Conservation (phyloP, 2,113 vertebrate genomes). For the Cyanistes caeruleus region DNA sequence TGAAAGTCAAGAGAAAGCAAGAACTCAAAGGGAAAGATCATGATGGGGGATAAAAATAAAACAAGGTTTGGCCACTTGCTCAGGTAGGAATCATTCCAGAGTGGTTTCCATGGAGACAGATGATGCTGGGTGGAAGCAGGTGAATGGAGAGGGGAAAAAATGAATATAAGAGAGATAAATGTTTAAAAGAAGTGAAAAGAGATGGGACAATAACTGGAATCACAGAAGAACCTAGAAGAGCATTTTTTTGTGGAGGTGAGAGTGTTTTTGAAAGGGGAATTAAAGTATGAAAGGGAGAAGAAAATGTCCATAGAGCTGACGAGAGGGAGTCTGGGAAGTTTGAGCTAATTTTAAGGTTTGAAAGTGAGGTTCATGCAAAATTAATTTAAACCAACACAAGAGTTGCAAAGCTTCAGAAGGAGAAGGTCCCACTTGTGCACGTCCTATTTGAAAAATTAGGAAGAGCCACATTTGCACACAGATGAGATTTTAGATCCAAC, state of each 20-base stretch:
- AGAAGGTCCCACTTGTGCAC: not conserved
- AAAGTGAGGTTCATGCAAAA: not conserved
- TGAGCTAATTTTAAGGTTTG: not conserved
- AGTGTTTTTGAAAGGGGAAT: not conserved
- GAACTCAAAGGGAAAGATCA: not conserved
- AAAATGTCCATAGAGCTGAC: not conserved
- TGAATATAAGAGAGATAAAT: not conserved
- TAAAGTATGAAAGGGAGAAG: not conserved
- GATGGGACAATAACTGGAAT: not conserved
- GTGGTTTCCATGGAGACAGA: not conserved
- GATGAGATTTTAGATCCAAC: not conserved
- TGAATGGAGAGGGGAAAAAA: not conserved
- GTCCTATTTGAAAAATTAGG: not conserved
- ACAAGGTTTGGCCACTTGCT: not conserved
- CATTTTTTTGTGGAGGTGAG: not conserved
- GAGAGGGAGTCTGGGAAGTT: not conserved
- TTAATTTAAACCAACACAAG: not conserved
- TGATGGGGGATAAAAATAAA: not conserved
- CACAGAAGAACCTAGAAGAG: not conserved
- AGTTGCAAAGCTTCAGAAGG: not conserved
- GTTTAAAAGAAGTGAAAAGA: not conserved
- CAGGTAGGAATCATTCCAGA: not conserved
- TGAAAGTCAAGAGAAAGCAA: not conserved
- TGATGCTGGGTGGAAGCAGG: not conserved
- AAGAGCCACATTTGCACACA: not conserved